These are phyloP conservation scores for Cheilosia vernalis DNA, from an alignment of 2,888 invertebrate genomes.

Conservation along the genomic window DNA sequence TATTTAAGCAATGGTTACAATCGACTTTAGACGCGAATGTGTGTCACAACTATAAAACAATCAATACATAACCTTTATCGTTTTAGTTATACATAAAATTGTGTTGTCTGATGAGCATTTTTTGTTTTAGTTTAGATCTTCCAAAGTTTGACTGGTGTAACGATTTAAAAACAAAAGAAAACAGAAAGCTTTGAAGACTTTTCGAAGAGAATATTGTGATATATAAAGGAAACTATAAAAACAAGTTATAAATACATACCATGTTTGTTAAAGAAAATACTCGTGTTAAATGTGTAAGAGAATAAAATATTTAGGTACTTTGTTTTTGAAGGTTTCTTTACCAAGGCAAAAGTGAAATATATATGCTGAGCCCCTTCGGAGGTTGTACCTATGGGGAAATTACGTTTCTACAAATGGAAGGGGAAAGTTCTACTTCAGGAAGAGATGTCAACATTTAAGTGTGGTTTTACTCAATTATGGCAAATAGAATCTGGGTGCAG, in stretches of 20 bases:
- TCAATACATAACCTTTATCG: conserved; percentile 45
- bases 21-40: conserved; percentile 41
- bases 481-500: no score
- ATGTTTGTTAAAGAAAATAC: conserved; percentile 39
- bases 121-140: conserved; percentile 18
- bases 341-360: no score
- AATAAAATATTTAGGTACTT: conserved; percentile 62
- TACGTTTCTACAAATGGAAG: no score
- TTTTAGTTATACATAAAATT: conserved; percentile 4
- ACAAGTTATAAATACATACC: conserved; percentile 6
- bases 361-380: no score
- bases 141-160: conserved; percentile 28
- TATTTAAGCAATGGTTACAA: conserved; percentile 77
- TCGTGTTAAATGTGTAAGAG: conserved; percentile 42
- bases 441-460: no score
- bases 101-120: conserved; percentile 13
- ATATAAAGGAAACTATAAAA: conserved; percentile 65
- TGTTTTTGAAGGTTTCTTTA: conserved; percentile 11
- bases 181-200: conserved; percentile 58
- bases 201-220: conserved; percentile 72
- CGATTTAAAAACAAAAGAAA: conserved; percentile 16
- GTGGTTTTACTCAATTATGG: no score
- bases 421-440: no score
- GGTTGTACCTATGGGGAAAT: no score
- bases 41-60: conserved; percentile 37